These are phyloP conservation scores for Lasiurus cinereus DNA, from an alignment of 2,113 vertebrate genomes.

Conservation along the genomic window DNA sequence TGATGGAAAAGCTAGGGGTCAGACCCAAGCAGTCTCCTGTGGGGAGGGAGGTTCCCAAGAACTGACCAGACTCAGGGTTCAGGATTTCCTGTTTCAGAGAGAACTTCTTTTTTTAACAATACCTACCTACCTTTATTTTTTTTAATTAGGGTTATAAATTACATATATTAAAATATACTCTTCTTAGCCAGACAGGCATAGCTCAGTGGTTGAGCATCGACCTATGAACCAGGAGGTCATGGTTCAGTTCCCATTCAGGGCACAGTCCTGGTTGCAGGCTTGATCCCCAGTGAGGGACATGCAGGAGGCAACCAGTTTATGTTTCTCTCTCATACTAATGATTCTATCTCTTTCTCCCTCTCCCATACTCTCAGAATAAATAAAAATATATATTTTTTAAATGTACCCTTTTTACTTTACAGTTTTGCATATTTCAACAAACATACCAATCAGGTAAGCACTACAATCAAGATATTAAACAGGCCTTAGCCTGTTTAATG, in stretches of 20 bases:
- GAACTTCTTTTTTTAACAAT: background rate
- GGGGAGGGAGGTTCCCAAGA: background rate
- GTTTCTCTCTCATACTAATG: too few relatives aligned
- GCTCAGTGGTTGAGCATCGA: too few relatives aligned
- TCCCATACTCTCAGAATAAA: too few relatives aligned
- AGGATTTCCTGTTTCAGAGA: constrained; percentile 29
- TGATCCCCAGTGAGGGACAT: too few relatives aligned
- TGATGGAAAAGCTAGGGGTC: background rate
- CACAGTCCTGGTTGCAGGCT: too few relatives aligned
- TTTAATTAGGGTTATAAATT: background rate
- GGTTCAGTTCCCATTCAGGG: too few relatives aligned
- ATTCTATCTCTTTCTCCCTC: too few relatives aligned
- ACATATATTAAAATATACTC: background rate
- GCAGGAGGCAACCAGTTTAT: too few relatives aligned
- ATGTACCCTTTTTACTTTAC: background rate
- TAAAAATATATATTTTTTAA: background rate
- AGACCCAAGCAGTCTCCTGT: background rate
- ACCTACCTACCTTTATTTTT: background rate
- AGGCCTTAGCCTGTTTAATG: too few relatives aligned
- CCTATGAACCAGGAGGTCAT: too few relatives aligned
- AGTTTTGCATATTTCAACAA: background rate
- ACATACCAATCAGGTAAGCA: background rate
- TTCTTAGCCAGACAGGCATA: too few relatives aligned
- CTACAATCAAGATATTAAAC: background rate
- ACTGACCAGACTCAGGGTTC: background rate